A percentile compares a stretch with the other conserved stretches of the same genome.
Evolutionary conservation across 2,113 vertebrate species (phyloP).

Genomic region (Chascanopsetta lugubris): DNA sequence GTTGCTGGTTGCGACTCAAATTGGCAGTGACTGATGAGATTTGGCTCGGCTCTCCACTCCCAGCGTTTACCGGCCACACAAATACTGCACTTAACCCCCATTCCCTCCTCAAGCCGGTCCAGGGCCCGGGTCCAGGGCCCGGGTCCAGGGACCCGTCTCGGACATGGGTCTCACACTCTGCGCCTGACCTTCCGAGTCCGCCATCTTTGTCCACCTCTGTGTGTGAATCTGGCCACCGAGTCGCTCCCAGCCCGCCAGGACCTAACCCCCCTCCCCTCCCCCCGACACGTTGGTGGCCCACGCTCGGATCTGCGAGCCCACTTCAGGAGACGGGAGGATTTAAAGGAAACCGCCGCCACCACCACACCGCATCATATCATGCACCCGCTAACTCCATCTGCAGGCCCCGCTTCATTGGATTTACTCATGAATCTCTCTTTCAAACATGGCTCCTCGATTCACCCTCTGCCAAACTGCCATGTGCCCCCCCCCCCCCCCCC

Average conservation of each 20-base stretch:
- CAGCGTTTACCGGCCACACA: conserved; percentile 65
- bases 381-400: conserved; percentile 14
- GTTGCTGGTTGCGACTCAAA: conserved; percentile 61
- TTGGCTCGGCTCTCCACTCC: conserved; percentile 56
- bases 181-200: conserved; percentile 46
- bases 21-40: conserved; percentile 72
- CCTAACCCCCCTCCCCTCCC: conserved; percentile 45
- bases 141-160: conserved; percentile 52
- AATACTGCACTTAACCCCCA: conserved; percentile 74
- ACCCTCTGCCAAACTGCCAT: conserved; percentile 64
- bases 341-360: conserved; percentile 10
- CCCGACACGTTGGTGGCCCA: conserved; percentile 45
- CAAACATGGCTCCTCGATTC: conserved; percentile 52
- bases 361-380: conserved; percentile 23
- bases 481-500: conserved; percentile 17
- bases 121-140: conserved; percentile 63
- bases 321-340: conserved; percentile 26
- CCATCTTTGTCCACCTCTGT: conserved; percentile 32
- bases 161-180: conserved; percentile 67
- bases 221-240: conserved; percentile 60
- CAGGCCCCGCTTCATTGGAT: conserved; percentile 56
- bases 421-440: conserved; percentile 56
- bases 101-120: conserved; percentile 57
- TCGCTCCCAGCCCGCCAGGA: conserved; percentile 57
- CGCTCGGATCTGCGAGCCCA: conserved; percentile 43